These are phyloP conservation scores for Sorex araneus DNA, from an alignment of 2,113 vertebrate species.

Conservation along the genomic window DNA sequence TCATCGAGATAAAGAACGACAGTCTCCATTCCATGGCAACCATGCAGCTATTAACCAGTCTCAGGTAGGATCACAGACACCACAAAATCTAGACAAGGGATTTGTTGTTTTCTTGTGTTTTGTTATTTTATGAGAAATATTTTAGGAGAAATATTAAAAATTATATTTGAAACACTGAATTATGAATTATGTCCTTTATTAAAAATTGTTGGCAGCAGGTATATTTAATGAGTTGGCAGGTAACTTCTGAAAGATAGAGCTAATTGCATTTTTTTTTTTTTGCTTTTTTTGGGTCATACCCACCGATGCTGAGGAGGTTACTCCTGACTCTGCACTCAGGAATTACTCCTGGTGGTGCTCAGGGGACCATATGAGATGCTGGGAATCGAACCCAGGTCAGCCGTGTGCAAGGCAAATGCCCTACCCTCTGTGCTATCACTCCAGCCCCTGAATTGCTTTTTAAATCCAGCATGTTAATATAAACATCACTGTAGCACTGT, in stretches of 20 bases:
- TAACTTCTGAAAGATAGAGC: not conserved
- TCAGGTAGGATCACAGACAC: constrained; percentile 91
- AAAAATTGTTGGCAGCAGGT: not conserved
- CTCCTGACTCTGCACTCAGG: too few relatives aligned
- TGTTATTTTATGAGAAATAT: constrained; percentile 30
- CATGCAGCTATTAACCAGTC: constrained; percentile 96
- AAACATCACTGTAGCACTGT: too few relatives aligned
- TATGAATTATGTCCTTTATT: constrained; percentile 40
- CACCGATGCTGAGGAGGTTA: too few relatives aligned
- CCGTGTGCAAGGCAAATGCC: too few relatives aligned
- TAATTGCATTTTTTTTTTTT: not conserved
- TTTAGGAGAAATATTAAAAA: constrained; percentile 45
- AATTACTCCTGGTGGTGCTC: too few relatives aligned
- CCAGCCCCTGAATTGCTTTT: too few relatives aligned
- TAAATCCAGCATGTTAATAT: too few relatives aligned
- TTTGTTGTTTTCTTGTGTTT: constrained; percentile 34
- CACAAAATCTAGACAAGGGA: not conserved
- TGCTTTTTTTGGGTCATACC: too few relatives aligned
- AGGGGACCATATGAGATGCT: too few relatives aligned
- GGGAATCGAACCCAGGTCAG: too few relatives aligned
- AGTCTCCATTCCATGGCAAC: constrained; percentile 99
- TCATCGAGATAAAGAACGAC: constrained; percentile 98
- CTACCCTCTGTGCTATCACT: too few relatives aligned
- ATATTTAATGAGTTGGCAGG: constrained; percentile 18
- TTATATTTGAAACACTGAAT: constrained; percentile 39